Evolutionary conservation across 2,113 vertebrate genomes (phyloP).

Genomic region (Erythrocebus patas): DNA sequence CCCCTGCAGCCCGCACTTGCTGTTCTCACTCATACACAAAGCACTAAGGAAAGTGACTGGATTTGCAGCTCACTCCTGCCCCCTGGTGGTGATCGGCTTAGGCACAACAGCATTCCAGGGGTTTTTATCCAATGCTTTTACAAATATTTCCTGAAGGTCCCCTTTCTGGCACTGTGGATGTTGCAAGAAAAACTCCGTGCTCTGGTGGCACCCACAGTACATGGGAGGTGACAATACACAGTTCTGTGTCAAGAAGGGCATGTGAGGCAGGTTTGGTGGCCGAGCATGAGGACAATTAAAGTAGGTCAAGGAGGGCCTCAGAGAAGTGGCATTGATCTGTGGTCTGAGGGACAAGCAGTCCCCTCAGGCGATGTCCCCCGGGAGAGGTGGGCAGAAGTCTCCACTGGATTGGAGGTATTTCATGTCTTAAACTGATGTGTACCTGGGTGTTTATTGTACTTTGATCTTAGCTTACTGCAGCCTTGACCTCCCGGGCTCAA

Average conservation of each 20-base stretch:
- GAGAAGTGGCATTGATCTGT: not conserved
- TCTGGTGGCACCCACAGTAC: not conserved
- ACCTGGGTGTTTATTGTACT: not conserved
- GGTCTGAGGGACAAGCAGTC: not conserved
- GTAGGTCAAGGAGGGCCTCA: accelerated
- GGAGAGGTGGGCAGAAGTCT: not conserved
- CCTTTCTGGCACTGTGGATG: accelerated
- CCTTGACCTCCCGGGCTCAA: not conserved
- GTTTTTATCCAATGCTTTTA: too few relatives aligned
- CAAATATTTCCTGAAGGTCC: not conserved
- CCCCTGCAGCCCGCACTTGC: not conserved
- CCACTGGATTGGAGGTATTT: not conserved
- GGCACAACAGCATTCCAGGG: not conserved
- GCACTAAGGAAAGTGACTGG: accelerated
- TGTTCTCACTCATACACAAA: accelerated
- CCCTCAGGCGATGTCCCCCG: too few relatives aligned
- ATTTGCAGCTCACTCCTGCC: not conserved
- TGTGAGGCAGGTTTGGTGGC: not conserved
- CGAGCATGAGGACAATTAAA: not conserved
- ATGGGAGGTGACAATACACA: not conserved
- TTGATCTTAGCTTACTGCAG: not conserved
- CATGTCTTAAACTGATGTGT: not conserved
- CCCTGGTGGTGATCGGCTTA: not conserved
- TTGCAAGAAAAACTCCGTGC: not conserved
- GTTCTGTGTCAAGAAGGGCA: not conserved